phyloP scores from a whole-genome alignment of 2,888 invertebrate species.

The Hirtodrosophila histrioides region DNA sequence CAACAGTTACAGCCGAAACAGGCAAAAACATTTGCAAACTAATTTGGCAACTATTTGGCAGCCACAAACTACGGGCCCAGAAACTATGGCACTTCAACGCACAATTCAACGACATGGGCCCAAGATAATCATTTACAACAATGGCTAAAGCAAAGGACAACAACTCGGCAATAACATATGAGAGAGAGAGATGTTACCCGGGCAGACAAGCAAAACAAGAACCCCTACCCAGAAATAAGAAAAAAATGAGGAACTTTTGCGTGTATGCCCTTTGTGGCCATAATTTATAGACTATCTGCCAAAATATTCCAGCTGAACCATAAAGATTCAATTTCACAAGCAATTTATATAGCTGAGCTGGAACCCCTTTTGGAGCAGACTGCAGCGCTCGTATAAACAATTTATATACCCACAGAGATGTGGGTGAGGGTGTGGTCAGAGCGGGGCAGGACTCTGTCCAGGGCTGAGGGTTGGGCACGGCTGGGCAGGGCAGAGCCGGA shows the following conservation, averaged over 20 bases:
- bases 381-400: conserved; percentile 47
- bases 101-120: conserved; percentile 47
- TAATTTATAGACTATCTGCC: conserved; percentile 80
- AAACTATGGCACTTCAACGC: conserved; percentile 62
- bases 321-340: conserved; percentile 80
- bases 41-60: conserved; percentile 74
- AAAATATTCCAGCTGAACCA: conserved; percentile 81
- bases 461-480: background rate
- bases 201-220: conserved; percentile 27
- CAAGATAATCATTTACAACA: conserved; percentile 69
- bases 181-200: conserved; percentile 22
- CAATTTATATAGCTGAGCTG: conserved; percentile 71
- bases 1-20: conserved; percentile 17
- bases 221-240: conserved; percentile 4
- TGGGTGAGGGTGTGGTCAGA: conserved; percentile 4
- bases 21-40: conserved; percentile 71
- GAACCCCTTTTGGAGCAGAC: conserved; percentile 61
- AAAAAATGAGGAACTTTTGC: conserved; percentile 66
- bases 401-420: conserved; percentile 54
- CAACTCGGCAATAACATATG: conserved; percentile 36
- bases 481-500: conserved; percentile 3
- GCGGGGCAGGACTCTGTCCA: too few species aligned
- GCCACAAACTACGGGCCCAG: conserved; percentile 51
- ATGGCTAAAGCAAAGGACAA: conserved; percentile 28
- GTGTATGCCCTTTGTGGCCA: conserved; percentile 80